Base-by-base conservation (phyloP, 1,140 invertebrate genomes). In the Penaeus japonicus region DNA sequence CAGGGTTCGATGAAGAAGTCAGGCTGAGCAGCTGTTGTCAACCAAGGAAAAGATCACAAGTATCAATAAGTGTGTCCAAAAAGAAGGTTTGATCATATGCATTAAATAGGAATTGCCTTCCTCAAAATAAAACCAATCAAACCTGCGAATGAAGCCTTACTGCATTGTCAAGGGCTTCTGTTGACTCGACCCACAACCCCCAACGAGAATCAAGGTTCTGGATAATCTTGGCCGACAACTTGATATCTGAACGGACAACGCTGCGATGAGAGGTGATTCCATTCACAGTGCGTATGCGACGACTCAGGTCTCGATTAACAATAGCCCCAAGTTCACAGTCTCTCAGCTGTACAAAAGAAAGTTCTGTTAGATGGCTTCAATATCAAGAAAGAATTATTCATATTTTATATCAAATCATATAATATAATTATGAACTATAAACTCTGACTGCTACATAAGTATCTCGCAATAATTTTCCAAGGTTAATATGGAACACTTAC, bases 261-360 rank as follows among this genome's bases (percentile, higher is more conserved):
- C 96, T 95, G 91, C 98, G 97, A 92, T 99, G 97, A 22, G 96
- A 95, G 0, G 97, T 97, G 4, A 99, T 95, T 10, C 98, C 98
- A 92, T 97, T 98, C 0, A 98, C 96, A 5, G 97, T 96, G 0
- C 99, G 95, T 81, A 99, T 97, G 54, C 99, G 95, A 24, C 98
- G 95, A 89, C 96, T 97, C 20, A 99, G 93, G 93, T 99, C 98
- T 4, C 98, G 94, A 92, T 99, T 99, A 1, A 99, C 96, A 91
- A 98, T 98, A 2, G 96, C 98, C 65, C 97, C 97, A 89, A 99
- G 94, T 94, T 99, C 97, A 94, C 96, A 96, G 92, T 99, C 96
- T 62, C 97, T 94, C 35, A 99, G 92, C 95, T 98, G 91, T 32
- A 93, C 91, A 55, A 54, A 75, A 80, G 53, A 59, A 87, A 89